Conservation (phyloP, 2,888 invertebrate species). For the Apocheima hispidaria region DNA sequence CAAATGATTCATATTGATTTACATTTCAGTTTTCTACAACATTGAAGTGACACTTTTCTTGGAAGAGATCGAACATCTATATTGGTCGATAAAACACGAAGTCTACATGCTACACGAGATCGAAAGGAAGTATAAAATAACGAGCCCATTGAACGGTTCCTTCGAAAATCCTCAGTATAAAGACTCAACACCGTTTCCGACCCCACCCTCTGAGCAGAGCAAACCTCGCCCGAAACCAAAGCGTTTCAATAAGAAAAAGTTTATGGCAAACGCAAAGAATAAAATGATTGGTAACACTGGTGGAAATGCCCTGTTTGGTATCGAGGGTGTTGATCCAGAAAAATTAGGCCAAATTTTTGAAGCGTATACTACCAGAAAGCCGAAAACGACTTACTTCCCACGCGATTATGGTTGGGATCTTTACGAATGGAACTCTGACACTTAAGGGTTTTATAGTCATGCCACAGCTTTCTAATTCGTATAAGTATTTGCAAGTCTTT, state of each 20-base stretch:
- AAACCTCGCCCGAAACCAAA: neutral
- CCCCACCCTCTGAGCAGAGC: neutral
- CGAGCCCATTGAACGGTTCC: neutral
- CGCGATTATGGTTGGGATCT: slow-evolving; percentile 1
- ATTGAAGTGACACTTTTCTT: neutral
- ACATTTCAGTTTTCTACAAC: neutral
- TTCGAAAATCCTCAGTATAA: neutral
- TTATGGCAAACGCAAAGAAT: neutral
- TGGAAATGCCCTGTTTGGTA: neutral
- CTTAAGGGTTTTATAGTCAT: neutral
- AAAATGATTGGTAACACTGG: neutral
- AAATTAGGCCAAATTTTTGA: neutral
- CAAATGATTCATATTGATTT: neutral
- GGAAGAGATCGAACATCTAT: slow-evolving; percentile 11
- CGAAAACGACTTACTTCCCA: neutral
- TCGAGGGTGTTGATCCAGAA: neutral
- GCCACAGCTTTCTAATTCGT: no score
- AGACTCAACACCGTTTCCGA: neutral
- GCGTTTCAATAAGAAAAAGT: neutral
- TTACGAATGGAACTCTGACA: neutral
- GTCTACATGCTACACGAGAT: slow-evolving; percentile 37
- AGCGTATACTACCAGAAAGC: neutral
- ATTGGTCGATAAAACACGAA: slow-evolving; percentile 14
- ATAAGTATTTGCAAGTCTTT: no score
- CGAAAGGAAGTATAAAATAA: slow-evolving; percentile 35